These are phyloP conservation scores for Phytoseiulus persimilis DNA, from an alignment of 2,888 invertebrate genomes.

Conservation along the genomic window DNA sequence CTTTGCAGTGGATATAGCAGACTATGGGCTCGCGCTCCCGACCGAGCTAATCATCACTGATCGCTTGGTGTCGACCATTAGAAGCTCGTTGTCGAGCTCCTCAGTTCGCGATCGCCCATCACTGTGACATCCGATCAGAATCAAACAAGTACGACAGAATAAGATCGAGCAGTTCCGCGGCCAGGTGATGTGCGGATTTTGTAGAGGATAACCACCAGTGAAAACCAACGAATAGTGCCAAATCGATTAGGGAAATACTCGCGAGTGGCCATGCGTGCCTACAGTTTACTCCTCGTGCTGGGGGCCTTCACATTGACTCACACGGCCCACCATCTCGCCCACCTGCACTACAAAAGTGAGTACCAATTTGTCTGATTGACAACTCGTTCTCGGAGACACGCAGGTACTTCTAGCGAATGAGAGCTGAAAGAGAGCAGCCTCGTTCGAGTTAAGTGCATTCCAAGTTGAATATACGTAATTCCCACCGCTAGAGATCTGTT, in stretches of 20 bases:
- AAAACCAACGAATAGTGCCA: neutral
- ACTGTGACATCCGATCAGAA: neutral
- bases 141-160: neutral
- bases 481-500: no score
- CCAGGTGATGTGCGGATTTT: neutral
- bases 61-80: neutral
- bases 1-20: neutral
- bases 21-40: neutral
- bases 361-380: neutral
- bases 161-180: neutral
- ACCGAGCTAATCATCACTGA: neutral
- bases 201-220: neutral
- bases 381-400: no score
- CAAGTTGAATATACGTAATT: no score
- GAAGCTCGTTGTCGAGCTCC: neutral
- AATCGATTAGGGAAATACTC: neutral
- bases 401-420: no score
- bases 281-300: neutral
- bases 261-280: neutral
- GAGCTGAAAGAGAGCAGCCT: no score
- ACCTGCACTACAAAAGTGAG: neutral
- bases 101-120: neutral
- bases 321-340: neutral
- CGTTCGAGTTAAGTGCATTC: no score
- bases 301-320: neutral